phyloP scores from a whole-genome alignment of 1,140 invertebrate species.

The Drosophila teissieri region DNA sequence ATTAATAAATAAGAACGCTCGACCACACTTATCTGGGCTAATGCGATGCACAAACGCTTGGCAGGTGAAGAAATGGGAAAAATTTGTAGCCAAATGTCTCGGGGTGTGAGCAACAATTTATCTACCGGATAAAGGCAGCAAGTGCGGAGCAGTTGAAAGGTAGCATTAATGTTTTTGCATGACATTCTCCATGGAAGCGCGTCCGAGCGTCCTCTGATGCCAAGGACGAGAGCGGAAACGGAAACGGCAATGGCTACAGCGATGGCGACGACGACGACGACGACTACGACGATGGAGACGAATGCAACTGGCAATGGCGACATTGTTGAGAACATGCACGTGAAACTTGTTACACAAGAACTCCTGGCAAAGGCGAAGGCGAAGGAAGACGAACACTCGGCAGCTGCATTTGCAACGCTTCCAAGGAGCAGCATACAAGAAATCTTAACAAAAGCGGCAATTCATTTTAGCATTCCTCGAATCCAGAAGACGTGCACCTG shows the following conservation, averaged over 20 bases:
- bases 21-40: constrained; percentile 55
- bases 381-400: constrained; percentile 25
- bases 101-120: constrained; percentile 55
- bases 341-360: constrained; percentile 74
- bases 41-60: constrained; percentile 69
- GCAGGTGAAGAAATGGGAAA: constrained; percentile 59
- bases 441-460: constrained; percentile 81
- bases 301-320: constrained; percentile 59
- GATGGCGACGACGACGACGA: constrained; percentile 52
- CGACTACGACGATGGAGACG: constrained; percentile 58
- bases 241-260: constrained; percentile 30
- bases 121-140: constrained; percentile 60
- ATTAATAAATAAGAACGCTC: constrained; percentile 24
- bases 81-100: constrained; percentile 47
- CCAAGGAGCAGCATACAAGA: constrained; percentile 64
- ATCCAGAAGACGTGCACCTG: constrained; percentile 75
- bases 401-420: constrained; percentile 34
- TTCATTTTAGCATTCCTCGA: constrained; percentile 77
- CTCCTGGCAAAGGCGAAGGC: constrained; percentile 29
- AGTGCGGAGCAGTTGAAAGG: constrained; percentile 47
- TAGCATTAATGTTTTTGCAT: constrained; percentile 73
- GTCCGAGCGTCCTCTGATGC: constrained; percentile 38
- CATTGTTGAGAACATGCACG: constrained; percentile 79
- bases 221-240: constrained; percentile 35
- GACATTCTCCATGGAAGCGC: constrained; percentile 43